These are phyloP conservation scores for Lepas anatifera DNA, from an alignment of 2,888 invertebrate genomes.

Conservation along the genomic window DNA sequence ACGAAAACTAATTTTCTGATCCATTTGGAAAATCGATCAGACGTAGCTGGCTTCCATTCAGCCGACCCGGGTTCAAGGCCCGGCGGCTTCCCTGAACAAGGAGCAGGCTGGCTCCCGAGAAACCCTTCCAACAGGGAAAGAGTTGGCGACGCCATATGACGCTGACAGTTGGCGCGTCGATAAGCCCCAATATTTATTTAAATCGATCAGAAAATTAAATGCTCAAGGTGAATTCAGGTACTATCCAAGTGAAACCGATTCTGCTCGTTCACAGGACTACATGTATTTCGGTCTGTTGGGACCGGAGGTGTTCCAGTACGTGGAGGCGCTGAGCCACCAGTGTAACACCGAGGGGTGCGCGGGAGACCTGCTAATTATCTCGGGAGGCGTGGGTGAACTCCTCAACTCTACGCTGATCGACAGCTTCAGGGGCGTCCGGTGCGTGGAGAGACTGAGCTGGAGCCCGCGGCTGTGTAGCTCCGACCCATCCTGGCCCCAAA, in stretches of 20 bases:
- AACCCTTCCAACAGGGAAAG: too few species aligned
- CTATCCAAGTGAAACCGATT: background rate
- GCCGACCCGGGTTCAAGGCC: too few species aligned
- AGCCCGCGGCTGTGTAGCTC: too few species aligned
- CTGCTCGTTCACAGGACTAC: background rate
- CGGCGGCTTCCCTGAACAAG: too few species aligned
- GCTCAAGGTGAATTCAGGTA: background rate
- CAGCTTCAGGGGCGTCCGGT: slow-evolving; percentile 4
- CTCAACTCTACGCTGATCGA: background rate
- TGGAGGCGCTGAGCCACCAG: background rate
- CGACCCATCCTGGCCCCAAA: too few species aligned
- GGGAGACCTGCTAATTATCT: background rate
- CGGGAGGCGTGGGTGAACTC: background rate
- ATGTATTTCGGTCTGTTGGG: background rate
- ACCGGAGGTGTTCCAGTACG: background rate
- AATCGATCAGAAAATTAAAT: background rate
- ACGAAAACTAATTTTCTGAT: background rate
- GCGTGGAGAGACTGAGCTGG: too few species aligned
- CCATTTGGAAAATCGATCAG: background rate
- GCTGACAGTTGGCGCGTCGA: too few species aligned
- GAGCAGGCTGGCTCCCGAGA: too few species aligned
- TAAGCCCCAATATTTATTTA: too few species aligned
- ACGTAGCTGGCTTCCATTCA: too few species aligned
- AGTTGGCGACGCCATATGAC: too few species aligned
- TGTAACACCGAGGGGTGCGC: background rate